phyloP scores from a whole-genome alignment of 2,797 vertebrate species.

The Lacerta agilis region DNA sequence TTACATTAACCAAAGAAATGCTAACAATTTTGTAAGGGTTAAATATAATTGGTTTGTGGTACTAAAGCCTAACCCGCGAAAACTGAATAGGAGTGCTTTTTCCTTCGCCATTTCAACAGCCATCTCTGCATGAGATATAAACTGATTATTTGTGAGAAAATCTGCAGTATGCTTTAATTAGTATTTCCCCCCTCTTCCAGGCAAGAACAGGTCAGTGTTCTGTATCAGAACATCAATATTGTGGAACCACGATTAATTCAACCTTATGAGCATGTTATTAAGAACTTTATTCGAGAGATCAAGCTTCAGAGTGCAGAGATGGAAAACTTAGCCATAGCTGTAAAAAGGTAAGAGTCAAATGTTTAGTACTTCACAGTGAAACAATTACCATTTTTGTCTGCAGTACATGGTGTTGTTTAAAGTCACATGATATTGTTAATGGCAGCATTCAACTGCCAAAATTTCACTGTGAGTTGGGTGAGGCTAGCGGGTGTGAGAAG shows the following conservation, averaged over 20 bases:
- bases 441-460: not conserved
- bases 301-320: conserved; percentile 92
- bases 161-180: not conserved
- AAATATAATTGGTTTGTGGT: not conserved
- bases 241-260: conserved; percentile 90
- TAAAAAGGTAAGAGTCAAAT: conserved; percentile 86
- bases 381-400: not conserved
- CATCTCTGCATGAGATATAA: not conserved
- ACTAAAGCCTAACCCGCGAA: not conserved
- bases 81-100: not conserved
- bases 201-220: conserved; percentile 86
- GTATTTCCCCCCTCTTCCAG: conserved; percentile 71
- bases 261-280: conserved; percentile 90
- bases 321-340: conserved; percentile 92
- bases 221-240: conserved; percentile 94
- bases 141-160: not conserved
- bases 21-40: not conserved
- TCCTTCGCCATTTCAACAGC: not conserved
- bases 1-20: too few species aligned
- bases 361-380: conserved; percentile 5
- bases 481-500: not conserved
- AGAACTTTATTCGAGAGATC: conserved; percentile 91
- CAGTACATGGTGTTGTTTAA: not conserved
- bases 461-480: not conserved
- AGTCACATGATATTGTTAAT: not conserved